Percentiles rank a stretch among this genome's conserved stretches.
Conservation (phyloP, 2,888 invertebrate genomes). For the Linnaemya tessellans region DNA sequence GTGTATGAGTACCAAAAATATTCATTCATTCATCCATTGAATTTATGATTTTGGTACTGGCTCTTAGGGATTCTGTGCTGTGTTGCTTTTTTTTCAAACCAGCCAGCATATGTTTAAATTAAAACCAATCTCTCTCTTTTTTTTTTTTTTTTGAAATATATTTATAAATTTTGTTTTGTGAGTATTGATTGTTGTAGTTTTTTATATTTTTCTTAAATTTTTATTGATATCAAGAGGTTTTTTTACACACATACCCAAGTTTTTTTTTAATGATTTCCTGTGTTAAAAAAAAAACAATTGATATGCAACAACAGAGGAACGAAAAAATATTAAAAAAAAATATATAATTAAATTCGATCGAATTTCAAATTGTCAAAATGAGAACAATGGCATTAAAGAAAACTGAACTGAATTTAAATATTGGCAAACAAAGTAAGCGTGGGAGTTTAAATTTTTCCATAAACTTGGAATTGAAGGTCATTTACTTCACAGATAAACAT, state of each 20-base stretch:
- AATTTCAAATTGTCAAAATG: slow-evolving; percentile 69
- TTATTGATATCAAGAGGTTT: slow-evolving; percentile 71
- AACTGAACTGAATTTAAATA: slow-evolving; percentile 46
- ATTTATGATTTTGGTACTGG: slow-evolving; percentile 32
- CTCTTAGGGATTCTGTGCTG: slow-evolving; percentile 29
- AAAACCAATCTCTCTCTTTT: slow-evolving; percentile 59
- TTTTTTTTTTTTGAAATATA: slow-evolving; percentile 39
- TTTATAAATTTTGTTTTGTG: slow-evolving; percentile 56
- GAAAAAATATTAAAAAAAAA: slow-evolving; percentile 21
- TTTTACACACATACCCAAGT: slow-evolving; percentile 7
- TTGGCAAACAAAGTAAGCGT: slow-evolving; percentile 50
- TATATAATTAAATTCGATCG: slow-evolving; percentile 71
- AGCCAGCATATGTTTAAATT: slow-evolving; percentile 69
- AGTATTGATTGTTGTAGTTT: slow-evolving; percentile 60
- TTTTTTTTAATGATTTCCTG: slow-evolving; percentile 70
- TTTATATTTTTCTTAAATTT: slow-evolving; percentile 40
- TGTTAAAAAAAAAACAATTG: slow-evolving; percentile 68
- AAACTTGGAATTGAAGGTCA: slow-evolving; percentile 63
- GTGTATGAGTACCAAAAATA: slow-evolving; percentile 42
- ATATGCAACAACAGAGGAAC: slow-evolving; percentile 59
- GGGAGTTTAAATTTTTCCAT: slow-evolving; percentile 46
- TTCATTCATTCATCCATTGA: slow-evolving; percentile 52
- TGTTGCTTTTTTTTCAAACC: not conserved
- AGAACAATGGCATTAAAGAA: slow-evolving; percentile 51
- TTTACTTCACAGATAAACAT: slow-evolving; percentile 28